Evolutionary conservation across 37 sponge, comb jelly and placozoan species (phyloP).

Genomic region (Mnemiopsis leidyi): DNA sequence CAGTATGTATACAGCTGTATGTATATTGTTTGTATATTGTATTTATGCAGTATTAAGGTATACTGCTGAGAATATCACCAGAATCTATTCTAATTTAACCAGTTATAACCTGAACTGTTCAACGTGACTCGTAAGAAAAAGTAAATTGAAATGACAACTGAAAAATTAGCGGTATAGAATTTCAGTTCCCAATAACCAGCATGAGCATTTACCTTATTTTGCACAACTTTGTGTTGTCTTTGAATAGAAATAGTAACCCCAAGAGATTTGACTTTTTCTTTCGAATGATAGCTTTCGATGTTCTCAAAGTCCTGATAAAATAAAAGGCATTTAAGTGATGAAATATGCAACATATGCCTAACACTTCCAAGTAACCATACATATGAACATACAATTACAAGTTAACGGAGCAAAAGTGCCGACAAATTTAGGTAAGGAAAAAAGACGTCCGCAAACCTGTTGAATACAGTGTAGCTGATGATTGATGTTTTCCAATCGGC

Average conservation of each 20-base stretch:
- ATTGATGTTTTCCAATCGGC: constrained; percentile 12
- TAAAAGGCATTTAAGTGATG: too few species aligned
- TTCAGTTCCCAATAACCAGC: background rate
- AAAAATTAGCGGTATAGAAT: background rate
- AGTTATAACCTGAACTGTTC: too few species aligned
- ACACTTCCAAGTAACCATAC: too few species aligned
- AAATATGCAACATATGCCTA: too few species aligned
- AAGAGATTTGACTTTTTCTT: constrained; percentile 41
- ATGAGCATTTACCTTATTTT: constrained; percentile 64
- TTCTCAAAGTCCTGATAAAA: constrained; percentile 55
- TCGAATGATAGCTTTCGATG: constrained; percentile 32
- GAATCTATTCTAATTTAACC: too few species aligned
- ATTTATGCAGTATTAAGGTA: too few species aligned
- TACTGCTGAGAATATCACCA: too few species aligned
- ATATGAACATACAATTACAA: too few species aligned
- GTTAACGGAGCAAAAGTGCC: too few species aligned
- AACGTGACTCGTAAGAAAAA: background rate
- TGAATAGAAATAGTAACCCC: constrained; percentile 43
- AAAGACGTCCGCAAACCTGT: background rate
- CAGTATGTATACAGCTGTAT: too few species aligned
- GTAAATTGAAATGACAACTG: background rate
- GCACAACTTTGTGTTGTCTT: constrained; percentile 55
- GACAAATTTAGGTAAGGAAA: background rate
- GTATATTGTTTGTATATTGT: too few species aligned
- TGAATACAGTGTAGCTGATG: constrained; percentile 57